Evolutionary conservation across 1,140 invertebrate species (phyloP), one percentile per base, ranked within the genome.

Genomic region (Lepidurus apus): DNA sequence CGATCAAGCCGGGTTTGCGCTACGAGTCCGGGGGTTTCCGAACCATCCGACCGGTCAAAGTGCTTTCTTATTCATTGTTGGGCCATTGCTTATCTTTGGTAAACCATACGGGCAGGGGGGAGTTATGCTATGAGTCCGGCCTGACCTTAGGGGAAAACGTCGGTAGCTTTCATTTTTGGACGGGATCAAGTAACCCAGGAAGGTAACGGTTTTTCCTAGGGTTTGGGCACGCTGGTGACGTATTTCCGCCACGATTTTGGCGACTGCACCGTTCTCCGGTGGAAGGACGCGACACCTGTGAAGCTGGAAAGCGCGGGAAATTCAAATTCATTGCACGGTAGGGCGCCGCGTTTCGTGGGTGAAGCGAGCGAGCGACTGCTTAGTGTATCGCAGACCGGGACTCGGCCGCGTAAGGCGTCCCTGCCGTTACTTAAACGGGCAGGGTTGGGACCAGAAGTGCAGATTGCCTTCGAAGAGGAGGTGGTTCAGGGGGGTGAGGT

Each of bases 401-500:
- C 26, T 1, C 24, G 79, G 21, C 43, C 73, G 1, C 45, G 73
- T 42, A 76, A 47, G 34, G 79, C 79, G 42, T 77, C 79, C 8
- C 43, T 74, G 11, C 76, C 79, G 11, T 74, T 80, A 45, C 73
- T 80, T 8, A 42, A 73, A n/a, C 76, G 79, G 13, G 79, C 79
- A 11, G 79, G 79, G n/a, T 77, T 80, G 3, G 79, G 79, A n/a
- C 79, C 79, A 24, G 79, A 80, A 13, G 76, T 80, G 24, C 42
- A 79, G 76, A 42, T 65, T 11, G 79, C 79, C 11, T 80, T 80
- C 42, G 21, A 73, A 13, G 21, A 42, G 73, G 73, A 47, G 42
- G 34, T 34, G 53, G 2, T 26, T 65, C 42, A 4, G 26, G 44
- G 65, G 17, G 13, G 9, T 9, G 76, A 77, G n/a, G 42, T 21